Evolutionary conservation across 1,140 invertebrate species (phyloP).

Genomic region (Drosophila eugracilis): DNA sequence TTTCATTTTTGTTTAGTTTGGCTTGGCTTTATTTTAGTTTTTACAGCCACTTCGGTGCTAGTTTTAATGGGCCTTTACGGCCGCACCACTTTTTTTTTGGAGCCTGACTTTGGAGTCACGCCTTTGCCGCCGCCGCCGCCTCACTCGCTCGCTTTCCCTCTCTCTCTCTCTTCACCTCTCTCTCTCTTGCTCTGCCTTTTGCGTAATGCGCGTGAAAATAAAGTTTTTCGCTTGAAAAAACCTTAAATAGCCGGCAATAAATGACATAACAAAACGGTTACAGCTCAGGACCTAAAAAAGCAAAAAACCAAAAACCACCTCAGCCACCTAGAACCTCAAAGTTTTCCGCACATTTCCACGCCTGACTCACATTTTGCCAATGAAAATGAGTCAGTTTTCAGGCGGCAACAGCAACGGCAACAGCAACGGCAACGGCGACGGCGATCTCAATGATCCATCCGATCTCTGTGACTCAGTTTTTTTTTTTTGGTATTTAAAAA

Average conservation of each 20-base stretch:
- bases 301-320: too few species aligned
- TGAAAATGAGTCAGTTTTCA: slow-evolving; percentile 33
- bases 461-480: slow-evolving; percentile 48
- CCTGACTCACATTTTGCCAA: slow-evolving; percentile 25
- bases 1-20: too few species aligned
- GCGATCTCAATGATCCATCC: not conserved
- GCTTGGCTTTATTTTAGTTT: slow-evolving; percentile 69
- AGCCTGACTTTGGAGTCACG: slow-evolving; percentile 47
- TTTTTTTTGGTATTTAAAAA: too few species aligned
- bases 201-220: slow-evolving; percentile 80
- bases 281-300: slow-evolving; percentile 27
- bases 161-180: slow-evolving; percentile 4
- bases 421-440: too few species aligned
- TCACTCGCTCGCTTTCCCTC: not conserved
- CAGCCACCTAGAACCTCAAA: not conserved
- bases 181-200: slow-evolving; percentile 11
- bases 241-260: slow-evolving; percentile 72
- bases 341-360: slow-evolving; percentile 28
- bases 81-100: slow-evolving; percentile 48
- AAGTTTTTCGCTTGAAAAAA: slow-evolving; percentile 80
- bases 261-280: slow-evolving; percentile 51
- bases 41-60: slow-evolving; percentile 73
- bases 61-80: slow-evolving; percentile 74
- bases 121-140: slow-evolving; percentile 18
- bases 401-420: too few species aligned